Conservation (phyloP, 37 sponge, comb jelly and placozoan genomes). For the Ianthella basta region DNA sequence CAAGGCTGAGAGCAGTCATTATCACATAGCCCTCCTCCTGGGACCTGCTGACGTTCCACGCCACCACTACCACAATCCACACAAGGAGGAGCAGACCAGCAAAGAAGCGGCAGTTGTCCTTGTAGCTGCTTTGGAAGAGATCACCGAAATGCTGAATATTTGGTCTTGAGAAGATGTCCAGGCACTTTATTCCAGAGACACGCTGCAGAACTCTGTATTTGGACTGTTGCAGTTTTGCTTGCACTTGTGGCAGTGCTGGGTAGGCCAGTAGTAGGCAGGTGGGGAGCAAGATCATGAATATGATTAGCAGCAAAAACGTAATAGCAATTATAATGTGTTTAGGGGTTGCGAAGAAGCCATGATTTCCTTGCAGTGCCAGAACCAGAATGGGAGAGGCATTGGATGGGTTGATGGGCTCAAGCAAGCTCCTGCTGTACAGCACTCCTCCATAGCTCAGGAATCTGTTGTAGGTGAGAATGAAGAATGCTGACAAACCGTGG, state of each 20-base stretch:
- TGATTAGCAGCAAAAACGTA: neutral
- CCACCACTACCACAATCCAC: constrained; percentile 6
- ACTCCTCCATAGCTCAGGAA: constrained; percentile 2
- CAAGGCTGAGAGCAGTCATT: neutral
- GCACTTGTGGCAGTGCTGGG: constrained; percentile 13
- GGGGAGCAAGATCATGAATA: constrained; percentile 11
- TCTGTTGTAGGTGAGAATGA: neutral
- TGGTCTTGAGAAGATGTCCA: neutral
- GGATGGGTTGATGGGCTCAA: neutral
- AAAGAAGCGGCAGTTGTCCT: constrained; percentile 10
- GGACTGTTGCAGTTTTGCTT: neutral
- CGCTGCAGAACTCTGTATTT: neutral
- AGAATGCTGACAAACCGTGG: constrained; percentile 16
- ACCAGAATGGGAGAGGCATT: neutral
- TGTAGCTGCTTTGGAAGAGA: constrained; percentile 27
- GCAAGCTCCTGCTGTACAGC: neutral
- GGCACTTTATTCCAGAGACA: neutral
- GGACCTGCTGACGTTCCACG: neutral
- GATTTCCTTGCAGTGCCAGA: neutral
- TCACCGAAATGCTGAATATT: constrained; percentile 10
- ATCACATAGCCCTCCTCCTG: neutral
- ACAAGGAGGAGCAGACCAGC: constrained; percentile 2
- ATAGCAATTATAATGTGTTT: neutral
- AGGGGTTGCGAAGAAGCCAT: neutral
- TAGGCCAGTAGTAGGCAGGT: constrained; percentile 6